Evolutionary conservation across 2,113 vertebrate genomes (phyloP).

Genomic region (Leucosticte australis): DNA sequence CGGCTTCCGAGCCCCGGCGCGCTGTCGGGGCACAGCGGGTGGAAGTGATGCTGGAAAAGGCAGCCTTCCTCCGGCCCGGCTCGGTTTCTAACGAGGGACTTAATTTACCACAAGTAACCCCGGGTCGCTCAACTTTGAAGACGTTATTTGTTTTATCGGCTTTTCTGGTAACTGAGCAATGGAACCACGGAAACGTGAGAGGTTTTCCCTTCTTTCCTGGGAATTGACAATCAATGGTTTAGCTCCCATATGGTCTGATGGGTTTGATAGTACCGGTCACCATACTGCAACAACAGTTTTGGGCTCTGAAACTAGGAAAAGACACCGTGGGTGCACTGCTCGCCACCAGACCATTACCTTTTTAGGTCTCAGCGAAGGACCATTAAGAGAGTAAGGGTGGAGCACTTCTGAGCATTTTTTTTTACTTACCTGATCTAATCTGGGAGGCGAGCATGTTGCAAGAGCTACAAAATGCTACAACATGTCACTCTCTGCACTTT

Average conservation of each 20-base stretch:
- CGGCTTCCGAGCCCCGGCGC: too few species aligned
- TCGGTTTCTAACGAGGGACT: background rate
- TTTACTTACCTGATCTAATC: background rate
- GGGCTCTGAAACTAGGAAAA: background rate
- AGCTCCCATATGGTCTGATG: fast-evolving
- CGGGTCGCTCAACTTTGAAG: background rate
- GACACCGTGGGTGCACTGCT: background rate
- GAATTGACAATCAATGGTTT: background rate
- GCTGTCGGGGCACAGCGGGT: background rate
- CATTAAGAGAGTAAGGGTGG: background rate
- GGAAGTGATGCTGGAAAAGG: background rate
- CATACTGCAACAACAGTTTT: background rate
- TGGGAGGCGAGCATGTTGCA: background rate
- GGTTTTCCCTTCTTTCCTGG: background rate
- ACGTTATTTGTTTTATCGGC: background rate
- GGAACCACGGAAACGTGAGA: fast-evolving
- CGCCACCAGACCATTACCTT: fast-evolving
- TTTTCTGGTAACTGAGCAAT: background rate
- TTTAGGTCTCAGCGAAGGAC: background rate
- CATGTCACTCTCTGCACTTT: background rate
- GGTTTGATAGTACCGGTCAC: fast-evolving
- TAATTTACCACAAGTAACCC: fast-evolving
- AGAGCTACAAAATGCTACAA: background rate
- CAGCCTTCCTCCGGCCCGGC: background rate
- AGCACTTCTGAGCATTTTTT: background rate